Evolutionary conservation across 2,797 vertebrate species (phyloP).

Genomic region (Pristis pectinata): DNA sequence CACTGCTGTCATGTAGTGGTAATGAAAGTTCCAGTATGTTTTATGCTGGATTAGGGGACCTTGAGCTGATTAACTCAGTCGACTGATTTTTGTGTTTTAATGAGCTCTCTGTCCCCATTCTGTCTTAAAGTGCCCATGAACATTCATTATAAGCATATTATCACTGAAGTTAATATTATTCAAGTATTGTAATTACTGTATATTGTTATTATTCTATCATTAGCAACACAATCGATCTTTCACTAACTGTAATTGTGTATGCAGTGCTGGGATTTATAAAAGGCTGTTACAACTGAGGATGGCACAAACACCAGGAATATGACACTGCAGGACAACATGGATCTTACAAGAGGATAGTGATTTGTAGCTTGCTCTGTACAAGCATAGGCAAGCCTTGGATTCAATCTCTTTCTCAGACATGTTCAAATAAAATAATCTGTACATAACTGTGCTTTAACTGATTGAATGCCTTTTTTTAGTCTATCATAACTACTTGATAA

Average conservation of each 20-base stretch:
- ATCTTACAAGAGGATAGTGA: not conserved
- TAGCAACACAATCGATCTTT: slow-evolving; percentile 10
- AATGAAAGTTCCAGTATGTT: slow-evolving; percentile 16
- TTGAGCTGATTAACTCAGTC: slow-evolving; percentile 32
- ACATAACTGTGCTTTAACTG: no score
- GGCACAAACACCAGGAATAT: not conserved
- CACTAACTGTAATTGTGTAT: not conserved
- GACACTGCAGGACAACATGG: not conserved
- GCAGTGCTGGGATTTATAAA: not conserved
- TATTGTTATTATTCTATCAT: slow-evolving; percentile 37
- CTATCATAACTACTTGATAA: no score
- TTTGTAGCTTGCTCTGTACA: not conserved
- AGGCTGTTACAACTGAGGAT: not conserved
- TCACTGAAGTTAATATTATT: slow-evolving; percentile 23
- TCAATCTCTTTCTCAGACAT: not conserved
- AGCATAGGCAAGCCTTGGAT: not conserved
- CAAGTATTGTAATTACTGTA: slow-evolving; percentile 35
- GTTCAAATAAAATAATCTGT: not conserved
- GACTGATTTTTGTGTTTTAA: slow-evolving; percentile 12
- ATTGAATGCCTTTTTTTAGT: not conserved
- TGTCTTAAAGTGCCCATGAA: slow-evolving; percentile 28
- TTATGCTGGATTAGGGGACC: slow-evolving; percentile 33
- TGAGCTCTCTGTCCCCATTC: slow-evolving; percentile 25
- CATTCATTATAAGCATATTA: slow-evolving; percentile 32
- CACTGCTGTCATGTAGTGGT: slow-evolving; percentile 15